phyloP scores from a whole-genome alignment of 2,113 vertebrate genomes.

The Gallinago jamesoni region DNA sequence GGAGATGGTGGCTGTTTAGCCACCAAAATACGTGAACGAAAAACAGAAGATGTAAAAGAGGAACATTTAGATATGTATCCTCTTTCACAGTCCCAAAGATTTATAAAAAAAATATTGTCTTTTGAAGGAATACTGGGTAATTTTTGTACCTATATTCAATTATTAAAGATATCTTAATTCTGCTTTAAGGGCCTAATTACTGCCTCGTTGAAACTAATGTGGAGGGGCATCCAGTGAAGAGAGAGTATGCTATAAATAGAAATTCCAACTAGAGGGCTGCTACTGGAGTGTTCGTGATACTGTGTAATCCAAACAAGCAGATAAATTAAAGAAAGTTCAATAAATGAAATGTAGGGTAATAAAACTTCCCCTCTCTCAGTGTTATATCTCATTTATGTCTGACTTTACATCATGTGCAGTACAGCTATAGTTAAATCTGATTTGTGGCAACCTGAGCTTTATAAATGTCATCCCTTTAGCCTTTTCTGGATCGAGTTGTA shows the following conservation, averaged over 20 bases:
- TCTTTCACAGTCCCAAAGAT: background rate
- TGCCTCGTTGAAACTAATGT: background rate
- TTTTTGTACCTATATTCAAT: background rate
- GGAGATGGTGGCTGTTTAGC: conserved; percentile 9
- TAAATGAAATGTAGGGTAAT: background rate
- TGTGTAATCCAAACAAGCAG: conserved; percentile 12
- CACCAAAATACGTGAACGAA: conserved; percentile 18
- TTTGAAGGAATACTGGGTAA: background rate
- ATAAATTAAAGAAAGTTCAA: conserved; percentile 2
- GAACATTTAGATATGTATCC: background rate
- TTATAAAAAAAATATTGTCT: background rate
- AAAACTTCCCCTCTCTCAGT: background rate
- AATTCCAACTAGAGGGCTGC: background rate
- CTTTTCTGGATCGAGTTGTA: background rate
- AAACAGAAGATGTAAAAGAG: background rate
- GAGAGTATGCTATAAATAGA: conserved; percentile 28
- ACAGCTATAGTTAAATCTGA: conserved; percentile 7
- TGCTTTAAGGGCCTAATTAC: conserved; percentile 21
- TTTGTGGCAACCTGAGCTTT: conserved; percentile 30
- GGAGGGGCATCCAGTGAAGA: background rate
- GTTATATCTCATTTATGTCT: background rate
- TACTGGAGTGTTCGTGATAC: background rate
- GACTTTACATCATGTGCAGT: background rate
- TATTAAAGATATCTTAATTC: conserved; percentile 3
- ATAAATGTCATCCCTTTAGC: conserved; percentile 14